Conservation (phyloP, 2,888 invertebrate species). For the Pyrrhia umbra region DNA sequence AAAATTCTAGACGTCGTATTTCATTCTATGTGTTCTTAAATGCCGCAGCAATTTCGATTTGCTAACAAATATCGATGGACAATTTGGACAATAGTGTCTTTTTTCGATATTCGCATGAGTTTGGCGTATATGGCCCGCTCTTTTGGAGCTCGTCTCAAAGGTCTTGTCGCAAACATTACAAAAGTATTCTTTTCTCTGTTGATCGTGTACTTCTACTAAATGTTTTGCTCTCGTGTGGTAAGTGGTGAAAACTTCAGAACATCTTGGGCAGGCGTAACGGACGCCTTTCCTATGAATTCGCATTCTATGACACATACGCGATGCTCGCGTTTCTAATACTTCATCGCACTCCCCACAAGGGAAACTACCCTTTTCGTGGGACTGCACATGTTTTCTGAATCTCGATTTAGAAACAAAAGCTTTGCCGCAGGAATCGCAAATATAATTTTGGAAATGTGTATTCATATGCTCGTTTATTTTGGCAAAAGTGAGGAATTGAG, state of each 20-base stretch:
- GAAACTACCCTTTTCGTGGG: conserved; percentile 79
- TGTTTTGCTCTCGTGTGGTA: conserved; percentile 82
- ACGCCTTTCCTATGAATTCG: conserved; percentile 79
- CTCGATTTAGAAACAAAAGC: conserved; percentile 82
- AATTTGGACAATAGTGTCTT: conserved; percentile 73
- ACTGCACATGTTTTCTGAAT: conserved; percentile 82
- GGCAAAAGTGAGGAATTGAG: conserved; percentile 73
- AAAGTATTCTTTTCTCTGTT: conserved; percentile 72
- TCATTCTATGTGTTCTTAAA: conserved; percentile 69
- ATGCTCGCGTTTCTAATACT: conserved; percentile 75
- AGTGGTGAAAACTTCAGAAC: conserved; percentile 79
- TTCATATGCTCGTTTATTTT: conserved; percentile 86
- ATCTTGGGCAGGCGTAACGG: conserved; percentile 82
- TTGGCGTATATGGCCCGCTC: conserved; percentile 75
- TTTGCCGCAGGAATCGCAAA: conserved; percentile 85
- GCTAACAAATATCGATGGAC: conserved; percentile 70
- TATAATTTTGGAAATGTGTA: conserved; percentile 82
- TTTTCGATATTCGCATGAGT: conserved; percentile 72
- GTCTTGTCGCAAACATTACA: conserved; percentile 76
- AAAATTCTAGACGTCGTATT: conserved; percentile 36
- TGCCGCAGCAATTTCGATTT: conserved; percentile 77
- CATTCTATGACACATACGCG: conserved; percentile 78
- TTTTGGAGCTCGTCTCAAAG: conserved; percentile 79
- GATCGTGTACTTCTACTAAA: conserved; percentile 77
- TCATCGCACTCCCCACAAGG: conserved; percentile 82